These are phyloP conservation scores for Larimichthys crocea DNA, from an alignment of 2,113 vertebrate genomes.

Conservation along the genomic window DNA sequence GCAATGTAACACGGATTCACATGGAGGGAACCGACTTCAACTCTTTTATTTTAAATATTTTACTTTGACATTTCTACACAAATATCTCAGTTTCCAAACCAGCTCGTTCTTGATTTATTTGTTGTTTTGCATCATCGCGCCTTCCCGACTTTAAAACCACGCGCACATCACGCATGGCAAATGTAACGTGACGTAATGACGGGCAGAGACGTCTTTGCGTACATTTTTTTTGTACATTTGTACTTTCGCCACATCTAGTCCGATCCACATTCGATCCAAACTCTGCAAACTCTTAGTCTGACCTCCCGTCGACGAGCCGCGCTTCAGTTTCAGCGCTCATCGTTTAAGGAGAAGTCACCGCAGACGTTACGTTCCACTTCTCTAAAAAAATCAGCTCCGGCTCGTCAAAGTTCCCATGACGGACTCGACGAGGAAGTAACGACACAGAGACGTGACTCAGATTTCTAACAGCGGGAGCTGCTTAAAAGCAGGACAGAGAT, in stretches of 20 bases:
- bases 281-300: too few relatives aligned
- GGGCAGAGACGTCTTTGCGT: too few relatives aligned
- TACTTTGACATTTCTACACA: too few relatives aligned
- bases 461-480: slow-evolving; percentile 40
- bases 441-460: neutral
- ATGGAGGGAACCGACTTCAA: neutral
- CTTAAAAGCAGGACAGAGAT: slow-evolving; percentile 10
- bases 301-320: neutral
- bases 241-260: slow-evolving; percentile 7
- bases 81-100: too few relatives aligned
- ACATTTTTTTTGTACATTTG: too few relatives aligned
- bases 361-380: slow-evolving; percentile 42
- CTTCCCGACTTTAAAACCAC: too few relatives aligned
- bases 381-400: slow-evolving; percentile 15
- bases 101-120: too few relatives aligned
- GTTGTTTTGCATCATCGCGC: too few relatives aligned
- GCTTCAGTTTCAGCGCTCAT: neutral
- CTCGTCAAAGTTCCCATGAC: neutral
- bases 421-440: neutral
- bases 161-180: too few relatives aligned
- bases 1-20: neutral
- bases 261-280: neutral
- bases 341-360: neutral
- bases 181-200: too few relatives aligned
- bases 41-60: neutral